Conservation (phyloP, 2,888 invertebrate genomes). For the Abrostola tripartita region DNA sequence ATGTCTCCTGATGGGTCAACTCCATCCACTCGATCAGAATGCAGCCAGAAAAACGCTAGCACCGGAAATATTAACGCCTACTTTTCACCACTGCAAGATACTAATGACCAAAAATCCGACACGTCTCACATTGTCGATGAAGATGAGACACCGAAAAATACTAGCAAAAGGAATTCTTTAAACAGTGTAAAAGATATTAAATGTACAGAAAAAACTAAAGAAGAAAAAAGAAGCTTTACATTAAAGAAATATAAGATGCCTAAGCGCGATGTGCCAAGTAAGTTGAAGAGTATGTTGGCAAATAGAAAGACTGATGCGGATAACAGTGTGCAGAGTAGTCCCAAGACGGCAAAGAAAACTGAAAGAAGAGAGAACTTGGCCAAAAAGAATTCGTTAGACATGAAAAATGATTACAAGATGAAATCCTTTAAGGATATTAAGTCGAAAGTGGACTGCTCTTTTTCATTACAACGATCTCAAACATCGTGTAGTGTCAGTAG, state of each 20-base stretch:
- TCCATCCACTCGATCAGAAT: constrained; percentile 86
- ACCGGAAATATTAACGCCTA: constrained; percentile 72
- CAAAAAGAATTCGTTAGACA: constrained; percentile 89
- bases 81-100: constrained; percentile 72
- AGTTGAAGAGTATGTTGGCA: constrained; percentile 91
- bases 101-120: constrained; percentile 69
- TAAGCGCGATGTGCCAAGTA: constrained; percentile 92
- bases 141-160: constrained; percentile 77
- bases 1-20: constrained; percentile 91
- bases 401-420: constrained; percentile 91
- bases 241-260: constrained; percentile 93
- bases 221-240: constrained; percentile 86
- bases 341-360: constrained; percentile 88
- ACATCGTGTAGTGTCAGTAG: constrained; percentile 84
- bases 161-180: constrained; percentile 82
- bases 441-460: constrained; percentile 92
- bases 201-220: constrained; percentile 80
- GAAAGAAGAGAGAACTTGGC: constrained; percentile 91
- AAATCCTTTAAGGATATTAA: constrained; percentile 95
- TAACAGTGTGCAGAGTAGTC: constrained; percentile 88
- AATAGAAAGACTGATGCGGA: constrained; percentile 87
- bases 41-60: constrained; percentile 83
- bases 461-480: constrained; percentile 84
- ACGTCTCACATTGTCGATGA: constrained; percentile 66
- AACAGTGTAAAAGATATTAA: constrained; percentile 80